These are phyloP conservation scores for Trichogramma evanescens DNA, from an alignment of 2,888 invertebrate genomes.

Conservation along the genomic window DNA sequence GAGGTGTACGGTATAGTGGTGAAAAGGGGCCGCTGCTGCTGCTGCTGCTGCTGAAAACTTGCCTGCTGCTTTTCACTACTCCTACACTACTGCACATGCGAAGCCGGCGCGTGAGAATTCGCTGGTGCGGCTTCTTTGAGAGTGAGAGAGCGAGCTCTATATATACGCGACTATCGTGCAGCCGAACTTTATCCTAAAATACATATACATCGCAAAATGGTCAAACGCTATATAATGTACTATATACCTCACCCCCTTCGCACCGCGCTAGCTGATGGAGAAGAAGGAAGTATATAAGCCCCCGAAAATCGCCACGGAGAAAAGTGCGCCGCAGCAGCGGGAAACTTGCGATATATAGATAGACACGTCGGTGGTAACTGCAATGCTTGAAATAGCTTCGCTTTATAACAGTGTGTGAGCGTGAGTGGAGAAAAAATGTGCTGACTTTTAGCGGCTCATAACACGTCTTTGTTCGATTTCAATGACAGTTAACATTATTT, in stretches of 20 bases:
- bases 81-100: background rate
- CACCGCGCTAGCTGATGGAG: background rate
- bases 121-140: slow-evolving; percentile 14
- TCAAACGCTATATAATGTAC: background rate
- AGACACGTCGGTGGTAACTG: too few species aligned
- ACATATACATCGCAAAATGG: background rate
- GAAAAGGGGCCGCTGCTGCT: too few species aligned
- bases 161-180: background rate
- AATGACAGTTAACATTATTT: too few species aligned
- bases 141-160: background rate
- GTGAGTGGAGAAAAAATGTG: too few species aligned
- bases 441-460: too few species aligned
- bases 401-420: too few species aligned
- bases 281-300: background rate
- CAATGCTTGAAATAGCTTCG: too few species aligned
- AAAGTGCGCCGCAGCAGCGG: background rate
- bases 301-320: slow-evolving; percentile 1
- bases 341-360: too few species aligned
- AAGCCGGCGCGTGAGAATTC: slow-evolving; percentile 6
- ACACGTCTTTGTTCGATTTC: too few species aligned
- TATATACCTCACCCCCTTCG: background rate
- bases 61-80: too few species aligned
- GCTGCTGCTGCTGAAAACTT: too few species aligned
- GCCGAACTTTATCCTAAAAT: background rate
- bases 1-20: too few species aligned